Base-by-base conservation (phyloP, 2,113 vertebrate genomes). In the Nyctibius bracteatus region DNA sequence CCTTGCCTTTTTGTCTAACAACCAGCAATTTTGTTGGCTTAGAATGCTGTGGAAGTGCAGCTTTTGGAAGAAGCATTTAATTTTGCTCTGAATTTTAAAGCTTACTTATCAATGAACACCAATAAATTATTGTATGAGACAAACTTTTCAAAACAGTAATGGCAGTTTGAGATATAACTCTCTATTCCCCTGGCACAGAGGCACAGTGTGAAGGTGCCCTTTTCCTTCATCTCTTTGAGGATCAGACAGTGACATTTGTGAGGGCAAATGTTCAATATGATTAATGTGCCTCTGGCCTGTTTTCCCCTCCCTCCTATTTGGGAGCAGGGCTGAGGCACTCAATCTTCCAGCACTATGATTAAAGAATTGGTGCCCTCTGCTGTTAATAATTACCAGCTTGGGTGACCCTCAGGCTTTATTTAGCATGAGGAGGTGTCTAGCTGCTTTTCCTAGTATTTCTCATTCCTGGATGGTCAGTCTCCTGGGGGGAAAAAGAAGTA, bases 351-450 rank as follows among this genome's bases (percentile, higher is more conserved):
- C 33, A 6, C 11, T 37, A 9, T 3, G 2, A n/a, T 43, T 63
- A 25, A 68, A 72, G 61, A 30, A 3, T 25, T 81, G 33, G 23
- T 96, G 94, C 92, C 85, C 73, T 93, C 90, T 96, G 94, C 87
- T 94, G 90, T 93, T 82, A 55, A 35, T 79, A 35, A 30, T 51
- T 7, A 24, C 54, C 39, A 15, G 5, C 12, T 33, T 14, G n/a
- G 16, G 4, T 70, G n/a, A 70, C 61, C 37, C 21, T 88, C 1
- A 21, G 81, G 65, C 87, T 79, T 87, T 67, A 37, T 66, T 62
- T 71, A 54, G n/a, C 10, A 4, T 1, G 12, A 68, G 19, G 14
- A 44, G 11, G 30, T 43, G 27, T 63, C 33, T 11, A 0, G 6
- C 5, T 14, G 39, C 5, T 61, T 74, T 81, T 57, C 17, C 7